phyloP scores from a whole-genome alignment of 2,888 invertebrate species.

The Furcula furcula region DNA sequence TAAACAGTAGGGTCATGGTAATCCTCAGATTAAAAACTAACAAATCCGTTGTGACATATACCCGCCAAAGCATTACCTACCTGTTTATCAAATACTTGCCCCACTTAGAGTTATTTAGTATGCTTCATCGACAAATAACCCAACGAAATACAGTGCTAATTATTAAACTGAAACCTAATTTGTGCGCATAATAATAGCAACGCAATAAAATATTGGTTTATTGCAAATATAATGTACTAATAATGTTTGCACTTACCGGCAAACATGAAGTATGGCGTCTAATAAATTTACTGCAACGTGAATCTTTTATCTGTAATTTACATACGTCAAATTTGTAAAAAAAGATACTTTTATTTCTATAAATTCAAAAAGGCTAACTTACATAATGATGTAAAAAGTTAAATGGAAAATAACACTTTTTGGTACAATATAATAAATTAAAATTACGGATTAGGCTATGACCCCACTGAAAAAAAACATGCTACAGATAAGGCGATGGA shows the following conservation, averaged over 20 bases:
- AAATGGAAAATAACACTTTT: no score
- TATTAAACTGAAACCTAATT: no score
- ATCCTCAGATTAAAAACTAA: slow-evolving; percentile 24
- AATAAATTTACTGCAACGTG: slow-evolving; percentile 72
- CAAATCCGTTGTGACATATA: no score
- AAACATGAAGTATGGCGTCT: slow-evolving; percentile 62
- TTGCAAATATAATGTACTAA: slow-evolving; percentile 21
- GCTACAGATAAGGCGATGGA: slow-evolving; percentile 36
- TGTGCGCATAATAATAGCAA: slow-evolving; percentile 16
- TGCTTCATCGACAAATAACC: no score
- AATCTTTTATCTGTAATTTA: slow-evolving; percentile 71
- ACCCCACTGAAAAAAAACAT: slow-evolving; percentile 48
- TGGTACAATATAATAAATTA: background rate
- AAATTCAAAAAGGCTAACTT: no score
- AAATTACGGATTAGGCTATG: slow-evolving; percentile 38
- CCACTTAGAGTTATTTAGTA: no score
- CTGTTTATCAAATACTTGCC: no score
- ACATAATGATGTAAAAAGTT: no score
- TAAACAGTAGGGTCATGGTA: slow-evolving; percentile 46
- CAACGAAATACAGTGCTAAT: no score
- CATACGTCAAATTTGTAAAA: slow-evolving; percentile 20
- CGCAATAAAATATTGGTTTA: slow-evolving; percentile 17
- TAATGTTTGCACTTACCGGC: slow-evolving; percentile 68
- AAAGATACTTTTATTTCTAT: no score
- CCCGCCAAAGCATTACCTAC: no score